Percentiles rank a stretch among this genome's conserved stretches.
Conservation (phyloP, 2,797 vertebrate genomes). For the Sebastolobus alascanus region DNA sequence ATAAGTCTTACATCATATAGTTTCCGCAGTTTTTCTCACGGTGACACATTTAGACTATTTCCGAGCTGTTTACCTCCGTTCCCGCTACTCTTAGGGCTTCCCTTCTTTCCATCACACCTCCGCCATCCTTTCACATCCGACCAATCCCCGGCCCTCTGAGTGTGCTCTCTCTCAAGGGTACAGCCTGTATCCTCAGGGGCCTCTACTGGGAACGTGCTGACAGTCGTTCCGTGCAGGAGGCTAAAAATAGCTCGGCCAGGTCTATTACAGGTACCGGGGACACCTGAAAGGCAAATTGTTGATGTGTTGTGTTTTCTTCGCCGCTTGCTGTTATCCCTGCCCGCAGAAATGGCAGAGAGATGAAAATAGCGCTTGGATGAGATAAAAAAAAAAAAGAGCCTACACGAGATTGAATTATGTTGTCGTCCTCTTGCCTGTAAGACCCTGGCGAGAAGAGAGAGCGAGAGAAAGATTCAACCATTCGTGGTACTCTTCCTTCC, state of each 20-base stretch:
- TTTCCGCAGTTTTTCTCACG: neutral
- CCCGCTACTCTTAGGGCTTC: constrained; percentile 5
- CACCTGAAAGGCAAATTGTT: constrained; percentile 77
- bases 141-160: constrained; percentile 12
- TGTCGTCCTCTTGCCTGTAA: constrained; percentile 2
- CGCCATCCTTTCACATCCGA: neutral
- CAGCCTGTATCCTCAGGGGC: constrained; percentile 51
- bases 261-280: constrained; percentile 79
- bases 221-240: constrained; percentile 48
- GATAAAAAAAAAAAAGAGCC: neutral
- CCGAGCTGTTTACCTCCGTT: neutral
- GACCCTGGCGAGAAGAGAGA: neutral
- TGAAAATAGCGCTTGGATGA: constrained; percentile 34
- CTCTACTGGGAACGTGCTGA: constrained; percentile 68
- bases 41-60: neutral
- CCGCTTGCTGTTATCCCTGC: constrained; percentile 21
- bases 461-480: neutral
- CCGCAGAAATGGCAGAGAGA: neutral
- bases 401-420: constrained; percentile 16
- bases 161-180: constrained; percentile 66
- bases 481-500: neutral
- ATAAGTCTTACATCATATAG: neutral
- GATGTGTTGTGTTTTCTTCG: constrained; percentile 42
- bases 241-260: constrained; percentile 77
- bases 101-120: constrained; percentile 5